Percentiles rank a stretch among this genome's conserved stretches.
These are phyloP conservation scores for Bilobella aurantiaca DNA, from an alignment of 1,140 invertebrate species.

Conservation along the genomic window DNA sequence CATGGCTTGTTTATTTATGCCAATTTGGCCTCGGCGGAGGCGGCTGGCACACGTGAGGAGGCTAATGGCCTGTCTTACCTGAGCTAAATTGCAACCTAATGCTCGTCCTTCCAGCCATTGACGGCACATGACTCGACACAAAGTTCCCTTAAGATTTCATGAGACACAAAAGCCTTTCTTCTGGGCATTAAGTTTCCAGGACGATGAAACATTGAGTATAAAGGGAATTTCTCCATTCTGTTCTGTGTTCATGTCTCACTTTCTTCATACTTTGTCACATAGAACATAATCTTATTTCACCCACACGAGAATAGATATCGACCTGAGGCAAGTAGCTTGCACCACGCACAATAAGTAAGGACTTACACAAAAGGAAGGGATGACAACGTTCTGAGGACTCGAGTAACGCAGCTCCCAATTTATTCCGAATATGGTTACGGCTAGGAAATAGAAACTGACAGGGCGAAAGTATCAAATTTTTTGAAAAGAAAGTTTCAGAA, in stretches of 20 bases:
- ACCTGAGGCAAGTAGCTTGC: too few species aligned
- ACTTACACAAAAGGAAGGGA: too few species aligned
- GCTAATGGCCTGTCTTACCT: not conserved
- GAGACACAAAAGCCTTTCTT: not conserved
- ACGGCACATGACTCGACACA: not conserved
- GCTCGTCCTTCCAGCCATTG: not conserved
- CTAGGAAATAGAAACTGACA: not conserved
- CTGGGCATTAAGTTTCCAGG: not conserved
- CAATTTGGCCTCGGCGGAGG: not conserved
- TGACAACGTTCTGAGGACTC: not conserved
- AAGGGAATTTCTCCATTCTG: not conserved
- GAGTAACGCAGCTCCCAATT: not conserved
- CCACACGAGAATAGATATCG: not conserved
- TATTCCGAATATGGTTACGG: not conserved
- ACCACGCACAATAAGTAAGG: too few species aligned
- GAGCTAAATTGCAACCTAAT: not conserved
- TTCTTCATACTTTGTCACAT: not conserved
- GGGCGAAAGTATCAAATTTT: not conserved
- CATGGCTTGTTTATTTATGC: not conserved
- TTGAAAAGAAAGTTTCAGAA: not conserved
- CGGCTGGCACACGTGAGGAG: not conserved
- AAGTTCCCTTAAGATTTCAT: not conserved
- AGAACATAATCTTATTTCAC: constrained; percentile 3
- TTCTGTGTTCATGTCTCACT: not conserved
- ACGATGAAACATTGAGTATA: not conserved